Conservation (phyloP, 2,113 vertebrate genomes). For the Paramisgurnus dabryanus region DNA sequence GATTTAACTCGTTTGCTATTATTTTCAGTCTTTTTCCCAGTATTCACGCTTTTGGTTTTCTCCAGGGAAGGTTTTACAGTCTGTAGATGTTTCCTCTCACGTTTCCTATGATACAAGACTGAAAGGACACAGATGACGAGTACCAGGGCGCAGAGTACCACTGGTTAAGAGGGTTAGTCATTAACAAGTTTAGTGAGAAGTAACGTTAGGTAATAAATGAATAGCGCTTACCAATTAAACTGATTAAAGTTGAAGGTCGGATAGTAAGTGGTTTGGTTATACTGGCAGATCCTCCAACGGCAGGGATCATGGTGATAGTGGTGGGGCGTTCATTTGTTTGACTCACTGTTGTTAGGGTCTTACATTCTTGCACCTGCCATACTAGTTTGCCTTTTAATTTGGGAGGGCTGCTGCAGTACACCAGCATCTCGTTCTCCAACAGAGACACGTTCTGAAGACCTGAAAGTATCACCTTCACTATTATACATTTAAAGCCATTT, state of each 20-base stretch:
- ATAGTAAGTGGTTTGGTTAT: background rate
- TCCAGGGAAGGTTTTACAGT: slow-evolving; percentile 31
- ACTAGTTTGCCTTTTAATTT: slow-evolving; percentile 56
- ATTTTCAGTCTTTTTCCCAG: background rate
- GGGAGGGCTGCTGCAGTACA: slow-evolving; percentile 65
- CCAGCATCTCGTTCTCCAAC: slow-evolving; percentile 54
- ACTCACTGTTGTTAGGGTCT: background rate
- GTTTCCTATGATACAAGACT: slow-evolving; percentile 60
- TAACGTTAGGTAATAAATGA: background rate
- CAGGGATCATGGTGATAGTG: background rate
- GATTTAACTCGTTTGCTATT: background rate
- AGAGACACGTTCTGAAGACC: slow-evolving; percentile 63
- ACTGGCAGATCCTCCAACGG: background rate
- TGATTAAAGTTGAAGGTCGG: background rate
- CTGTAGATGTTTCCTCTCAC: slow-evolving; percentile 57
- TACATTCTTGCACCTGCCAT: slow-evolving; percentile 66
- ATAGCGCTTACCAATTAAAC: slow-evolving; percentile 53
- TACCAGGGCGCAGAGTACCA: slow-evolving; percentile 62
- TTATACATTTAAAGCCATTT: background rate
- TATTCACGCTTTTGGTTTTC: background rate
- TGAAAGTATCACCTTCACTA: slow-evolving; percentile 23
- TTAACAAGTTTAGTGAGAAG: background rate
- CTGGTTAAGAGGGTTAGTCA: slow-evolving; percentile 55
- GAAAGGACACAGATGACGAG: slow-evolving; percentile 55
- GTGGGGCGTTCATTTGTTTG: background rate